phyloP scores from a whole-genome alignment of 37 sponge, comb jelly and placozoan species.

The Eunapius fragilis region DNA sequence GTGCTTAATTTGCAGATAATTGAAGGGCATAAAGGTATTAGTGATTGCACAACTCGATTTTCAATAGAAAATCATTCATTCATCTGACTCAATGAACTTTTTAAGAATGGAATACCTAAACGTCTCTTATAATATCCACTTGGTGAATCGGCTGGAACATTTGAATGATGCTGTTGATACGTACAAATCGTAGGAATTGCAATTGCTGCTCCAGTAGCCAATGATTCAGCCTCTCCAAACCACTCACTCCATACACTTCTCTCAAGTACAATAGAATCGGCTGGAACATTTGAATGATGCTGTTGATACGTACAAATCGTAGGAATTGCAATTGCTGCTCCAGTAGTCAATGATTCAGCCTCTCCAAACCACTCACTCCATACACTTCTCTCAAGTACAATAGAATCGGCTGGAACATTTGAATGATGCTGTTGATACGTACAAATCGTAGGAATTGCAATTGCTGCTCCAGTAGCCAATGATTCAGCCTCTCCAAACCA shows the following conservation, averaged over 20 bases:
- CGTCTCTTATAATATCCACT: constrained; percentile 33
- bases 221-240: constrained; percentile 28
- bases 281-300: no score
- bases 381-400: no score
- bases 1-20: neutral
- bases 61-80: constrained; percentile 5
- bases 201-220: constrained; percentile 34
- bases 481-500: no score
- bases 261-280: no score
- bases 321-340: no score
- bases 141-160: constrained; percentile 26
- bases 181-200: constrained; percentile 42
- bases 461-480: no score
- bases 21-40: neutral
- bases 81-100: constrained; percentile 9
- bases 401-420: no score
- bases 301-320: no score
- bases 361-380: no score
- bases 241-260: constrained; percentile 14
- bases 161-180: constrained; percentile 37
- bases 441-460: no score
- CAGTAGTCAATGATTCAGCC: no score
- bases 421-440: no score
- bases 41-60: neutral
- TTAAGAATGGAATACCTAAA: constrained; percentile 31